phyloP scores from a whole-genome alignment of 2,113 vertebrate genomes.

The Orycteropus afer region DNA sequence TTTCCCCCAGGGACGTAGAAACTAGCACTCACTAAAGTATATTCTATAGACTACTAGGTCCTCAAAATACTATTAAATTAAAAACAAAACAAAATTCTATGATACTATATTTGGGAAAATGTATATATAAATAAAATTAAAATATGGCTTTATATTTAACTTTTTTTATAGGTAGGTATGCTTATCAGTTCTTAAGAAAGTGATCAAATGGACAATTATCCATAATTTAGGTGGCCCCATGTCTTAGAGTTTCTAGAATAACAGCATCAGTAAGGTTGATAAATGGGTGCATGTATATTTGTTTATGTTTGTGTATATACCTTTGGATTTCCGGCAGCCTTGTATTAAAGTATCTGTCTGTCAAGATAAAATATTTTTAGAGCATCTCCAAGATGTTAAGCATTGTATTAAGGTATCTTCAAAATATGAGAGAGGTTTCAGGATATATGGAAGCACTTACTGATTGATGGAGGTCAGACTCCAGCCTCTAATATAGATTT shows the following conservation, averaged over 20 bases:
- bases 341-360: neutral
- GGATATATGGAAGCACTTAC: too few relatives aligned
- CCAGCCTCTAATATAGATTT: too few relatives aligned
- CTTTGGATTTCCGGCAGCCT: neutral
- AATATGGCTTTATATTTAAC: neutral
- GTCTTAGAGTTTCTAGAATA: too few relatives aligned
- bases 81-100: too few relatives aligned
- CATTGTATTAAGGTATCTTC: neutral
- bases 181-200: neutral
- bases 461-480: too few relatives aligned
- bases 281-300: too few relatives aligned
- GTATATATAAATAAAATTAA: neutral
- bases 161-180: neutral
- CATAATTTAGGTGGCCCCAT: neutral
- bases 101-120: neutral
- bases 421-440: neutral
- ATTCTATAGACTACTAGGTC: neutral
- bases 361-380: neutral
- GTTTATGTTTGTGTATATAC: neutral
- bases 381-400: neutral
- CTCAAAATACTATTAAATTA: too few relatives aligned
- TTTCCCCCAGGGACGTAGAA: constrained; percentile 3
- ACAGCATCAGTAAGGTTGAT: too few relatives aligned
- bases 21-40: neutral
- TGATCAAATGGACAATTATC: neutral